These are phyloP conservation scores for Muraenolepis orangiensis DNA, from an alignment of 2,797 vertebrate species.

Conservation along the genomic window DNA sequence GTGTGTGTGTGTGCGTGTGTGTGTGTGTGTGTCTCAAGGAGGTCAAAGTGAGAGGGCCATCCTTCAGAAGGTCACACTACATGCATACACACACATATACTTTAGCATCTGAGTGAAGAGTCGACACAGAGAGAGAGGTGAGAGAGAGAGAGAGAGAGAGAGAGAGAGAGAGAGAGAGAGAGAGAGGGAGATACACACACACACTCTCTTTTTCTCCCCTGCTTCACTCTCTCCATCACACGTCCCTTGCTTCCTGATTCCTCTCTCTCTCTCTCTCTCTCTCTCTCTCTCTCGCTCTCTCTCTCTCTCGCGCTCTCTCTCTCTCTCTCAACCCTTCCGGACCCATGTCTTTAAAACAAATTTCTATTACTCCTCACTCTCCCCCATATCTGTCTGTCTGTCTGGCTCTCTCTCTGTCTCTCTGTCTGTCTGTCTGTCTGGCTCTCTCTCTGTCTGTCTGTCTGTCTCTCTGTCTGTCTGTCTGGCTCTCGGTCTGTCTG, in stretches of 20 bases:
- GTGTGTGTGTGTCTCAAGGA: conserved; percentile 41
- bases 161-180: too few species aligned
- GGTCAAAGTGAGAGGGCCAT: conserved; percentile 47
- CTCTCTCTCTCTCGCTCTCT: neutral
- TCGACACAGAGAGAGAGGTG: conserved; percentile 49
- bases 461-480: conserved; percentile 22
- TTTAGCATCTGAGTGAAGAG: conserved; percentile 39
- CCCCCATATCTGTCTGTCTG: neutral
- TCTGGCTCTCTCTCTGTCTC: neutral
- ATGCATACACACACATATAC: too few species aligned
- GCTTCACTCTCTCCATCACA: conserved; percentile 1
- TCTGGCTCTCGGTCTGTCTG: neutral
- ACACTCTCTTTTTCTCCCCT: conserved; percentile 1
- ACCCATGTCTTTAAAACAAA: neutral
- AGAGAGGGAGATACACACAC: neutral
- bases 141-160: too few species aligned
- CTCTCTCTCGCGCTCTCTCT: neutral
- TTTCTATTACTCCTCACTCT: neutral
- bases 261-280: neutral
- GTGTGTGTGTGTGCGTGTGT: conserved; percentile 7
- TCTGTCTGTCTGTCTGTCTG: conserved; percentile 15
- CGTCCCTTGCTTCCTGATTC: conserved; percentile 15
- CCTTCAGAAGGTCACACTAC: conserved; percentile 31
- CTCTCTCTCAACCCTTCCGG: neutral
- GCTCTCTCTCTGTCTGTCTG: neutral